Percentiles rank a stretch among this genome's conserved stretches.
phyloP scores from a whole-genome alignment of 2,113 vertebrate genomes.

The Leptosomus discolor region DNA sequence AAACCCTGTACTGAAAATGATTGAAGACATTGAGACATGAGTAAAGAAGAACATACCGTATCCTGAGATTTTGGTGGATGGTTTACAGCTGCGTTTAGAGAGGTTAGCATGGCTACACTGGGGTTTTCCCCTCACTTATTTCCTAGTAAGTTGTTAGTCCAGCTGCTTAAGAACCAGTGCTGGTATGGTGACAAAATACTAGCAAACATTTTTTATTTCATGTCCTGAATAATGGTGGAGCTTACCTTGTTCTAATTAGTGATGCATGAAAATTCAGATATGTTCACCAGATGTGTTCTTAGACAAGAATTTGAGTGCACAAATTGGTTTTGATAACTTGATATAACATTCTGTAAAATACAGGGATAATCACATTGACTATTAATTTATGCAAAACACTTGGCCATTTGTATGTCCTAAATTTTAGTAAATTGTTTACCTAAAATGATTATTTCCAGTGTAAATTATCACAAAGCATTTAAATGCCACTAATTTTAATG shows the following conservation, averaged over 20 bases:
- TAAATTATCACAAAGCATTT: background rate
- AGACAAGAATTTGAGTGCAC: background rate
- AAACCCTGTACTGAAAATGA: background rate
- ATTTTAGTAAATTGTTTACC: constrained; percentile 8
- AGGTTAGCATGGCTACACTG: background rate
- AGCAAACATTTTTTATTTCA: background rate
- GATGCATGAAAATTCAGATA: background rate
- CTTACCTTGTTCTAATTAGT: background rate
- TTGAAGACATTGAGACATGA: background rate
- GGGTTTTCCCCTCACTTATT: background rate
- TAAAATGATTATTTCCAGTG: background rate
- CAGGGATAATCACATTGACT: background rate
- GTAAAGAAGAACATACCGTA: background rate
- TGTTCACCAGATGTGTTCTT: background rate
- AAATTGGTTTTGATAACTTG: background rate
- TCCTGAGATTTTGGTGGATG: background rate
- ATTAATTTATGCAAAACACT: background rate
- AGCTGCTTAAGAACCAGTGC: background rate
- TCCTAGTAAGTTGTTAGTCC: background rate
- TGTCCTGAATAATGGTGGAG: background rate
- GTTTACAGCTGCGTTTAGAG: background rate
- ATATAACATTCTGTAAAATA: background rate
- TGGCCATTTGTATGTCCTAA: background rate
- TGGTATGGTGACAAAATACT: background rate
- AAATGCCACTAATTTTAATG: background rate